Evolutionary conservation across 23 tunicate genomes (phyloP), one percentile per base, ranked within the genome.

Genomic region (Halocynthia aurantium): DNA sequence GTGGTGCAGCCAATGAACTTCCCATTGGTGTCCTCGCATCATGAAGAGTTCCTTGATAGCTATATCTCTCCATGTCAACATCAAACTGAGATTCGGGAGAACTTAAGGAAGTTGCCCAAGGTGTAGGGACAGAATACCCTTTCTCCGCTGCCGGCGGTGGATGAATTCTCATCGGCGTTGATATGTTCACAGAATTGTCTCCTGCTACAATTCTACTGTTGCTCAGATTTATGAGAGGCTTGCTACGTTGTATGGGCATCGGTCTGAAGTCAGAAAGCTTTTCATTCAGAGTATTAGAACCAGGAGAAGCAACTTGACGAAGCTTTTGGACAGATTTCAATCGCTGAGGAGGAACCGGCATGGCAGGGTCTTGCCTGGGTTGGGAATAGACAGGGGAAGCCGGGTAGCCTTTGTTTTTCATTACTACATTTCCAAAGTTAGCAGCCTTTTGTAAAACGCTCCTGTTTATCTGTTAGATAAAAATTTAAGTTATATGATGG

Each of bases 391-490:
- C 44, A 1, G 44, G 44, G 44, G 44, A 31, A 31, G 44, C 44
- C 44, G 44, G 44, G 44, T 31, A 31, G 44, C 44, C 44, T 31
- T 31, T 10, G 57, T 74, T 74, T 53, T 54, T 53, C 8, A 49
- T 11, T 5, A 87, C 83, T 7, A 88, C 72, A 49, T 79, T 65
- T 11, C 95, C 95, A 68, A 78, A 88, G 69, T 74, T 77, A 20
- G 88, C 81, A 8, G 95, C 95, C 54, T 88, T 64, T 63, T 88
- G 86, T 6, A 88, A 53, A n/a, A 88, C 95, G 31, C 78, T 74
- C 57, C 63, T 53, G 10, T 74, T 53, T 31, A 31, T 31, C 44
- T 31, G 44, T 31, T 31, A 31, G 44, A 31, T 31, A 31, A 31
- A 31, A 31, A 31, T 31, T 0, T 31, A 0, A 31, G 44, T 31